Base-by-base conservation (phyloP, 2,888 invertebrate species). In the Eledona agricola region DNA sequence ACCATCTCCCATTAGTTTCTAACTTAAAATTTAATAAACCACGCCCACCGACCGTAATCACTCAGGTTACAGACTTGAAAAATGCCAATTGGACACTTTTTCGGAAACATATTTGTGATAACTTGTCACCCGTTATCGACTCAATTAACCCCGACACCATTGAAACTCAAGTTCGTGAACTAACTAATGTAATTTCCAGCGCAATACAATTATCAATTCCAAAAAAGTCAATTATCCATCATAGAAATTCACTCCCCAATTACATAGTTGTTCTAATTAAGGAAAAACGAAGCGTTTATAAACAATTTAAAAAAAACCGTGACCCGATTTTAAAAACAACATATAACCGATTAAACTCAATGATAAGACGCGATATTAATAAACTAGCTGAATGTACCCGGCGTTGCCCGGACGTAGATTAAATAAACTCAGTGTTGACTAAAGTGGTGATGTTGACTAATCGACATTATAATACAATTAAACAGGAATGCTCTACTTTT, bases 301-400 rank as follows among this genome's bases (percentile, higher is more conserved):
- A 20, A 11, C 5, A 29, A 42, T 29, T 19, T n/a, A 6, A 3
- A 11, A 3, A 11, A 7, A 13, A 42, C 42, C 4, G 31, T 6
- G 11, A 28, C 16, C 31, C 28, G 4, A 6, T 7, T 1, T 7
- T 42, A 5, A 42, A 42, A 29, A 28, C 45, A 5, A 4, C 5
- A 23, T 45, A 9, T 5, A 45, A 45, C 25, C n/a, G 34, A 15
- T 25, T 45, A 11, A 45, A 45, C 25, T 32, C 45, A 4, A 12
- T 11, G 34, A 34, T 45, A 12, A 6, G 45, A 22, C 22, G 31
- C 10, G 45, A 45, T 15, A 22, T 45, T 5, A 25, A 26, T 12
- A 3, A 15, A 12, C n/a, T n/a, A 10, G 3, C 5, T 4, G 9
- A 37, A 22, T n/a, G n/a, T n/a, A n/a, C n/a, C n/a, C n/a, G n/a